Conservation (phyloP, 2,888 invertebrate genomes). For the Ophion costatus region DNA sequence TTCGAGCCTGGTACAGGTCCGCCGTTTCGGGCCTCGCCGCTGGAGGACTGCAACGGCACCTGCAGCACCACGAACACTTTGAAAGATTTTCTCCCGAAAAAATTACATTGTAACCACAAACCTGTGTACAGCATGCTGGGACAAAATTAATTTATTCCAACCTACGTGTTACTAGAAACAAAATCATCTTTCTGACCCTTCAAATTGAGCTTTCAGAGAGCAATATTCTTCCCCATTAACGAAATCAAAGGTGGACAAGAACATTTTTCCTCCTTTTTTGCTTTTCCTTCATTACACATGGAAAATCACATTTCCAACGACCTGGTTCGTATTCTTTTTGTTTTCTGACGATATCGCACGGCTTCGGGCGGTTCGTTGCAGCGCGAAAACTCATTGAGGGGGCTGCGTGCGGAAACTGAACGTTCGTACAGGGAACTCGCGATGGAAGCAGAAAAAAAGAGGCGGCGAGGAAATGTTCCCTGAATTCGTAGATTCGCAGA, state of each 20-base stretch:
- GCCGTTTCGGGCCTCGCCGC: too few species aligned
- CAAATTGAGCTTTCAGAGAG: too few species aligned
- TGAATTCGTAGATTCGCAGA: constrained; percentile 54
- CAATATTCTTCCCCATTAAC: not conserved
- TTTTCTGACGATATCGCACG: not conserved
- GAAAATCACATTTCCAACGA: constrained; percentile 4
- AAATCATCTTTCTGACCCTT: too few species aligned
- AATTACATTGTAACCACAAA: too few species aligned
- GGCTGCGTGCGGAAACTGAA: constrained; percentile 5
- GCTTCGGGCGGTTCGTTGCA: constrained; percentile 1
- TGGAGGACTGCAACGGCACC: too few species aligned
- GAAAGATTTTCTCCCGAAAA: too few species aligned
- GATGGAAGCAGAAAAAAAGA: constrained; percentile 2
- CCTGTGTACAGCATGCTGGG: too few species aligned
- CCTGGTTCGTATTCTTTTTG: constrained; percentile 18
- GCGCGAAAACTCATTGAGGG: not conserved
- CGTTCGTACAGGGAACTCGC: not conserved
- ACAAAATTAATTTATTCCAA: too few species aligned
- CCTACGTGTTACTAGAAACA: too few species aligned
- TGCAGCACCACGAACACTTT: too few species aligned
- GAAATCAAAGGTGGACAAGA: not conserved
- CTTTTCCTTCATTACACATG: not conserved
- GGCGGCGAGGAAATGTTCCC: constrained; percentile 19
- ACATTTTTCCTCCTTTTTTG: not conserved
- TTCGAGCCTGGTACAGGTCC: too few species aligned